Percentiles rank a stretch among this genome's conserved stretches.
These are phyloP conservation scores for Mormyrops attenuatus DNA, from an alignment of 2,797 vertebrate species.

Conservation along the genomic window DNA sequence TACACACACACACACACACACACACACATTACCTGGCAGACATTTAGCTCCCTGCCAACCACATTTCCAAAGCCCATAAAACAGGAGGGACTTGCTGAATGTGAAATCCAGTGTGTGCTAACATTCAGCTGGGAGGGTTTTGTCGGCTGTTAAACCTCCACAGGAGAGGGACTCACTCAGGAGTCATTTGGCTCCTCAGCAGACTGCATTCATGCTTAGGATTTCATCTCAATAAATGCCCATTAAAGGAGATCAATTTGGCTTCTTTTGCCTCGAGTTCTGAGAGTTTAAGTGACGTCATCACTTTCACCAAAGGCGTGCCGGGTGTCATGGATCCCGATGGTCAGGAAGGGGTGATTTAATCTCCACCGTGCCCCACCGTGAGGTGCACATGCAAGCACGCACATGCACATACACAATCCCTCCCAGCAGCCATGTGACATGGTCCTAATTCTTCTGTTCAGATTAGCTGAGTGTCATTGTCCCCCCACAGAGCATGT, in stretches of 20 bases:
- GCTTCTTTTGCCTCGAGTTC: conserved; percentile 38
- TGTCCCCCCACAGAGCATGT: background rate
- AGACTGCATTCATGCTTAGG: background rate
- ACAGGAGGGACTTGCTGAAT: background rate
- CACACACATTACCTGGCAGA: background rate
- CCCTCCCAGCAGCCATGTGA: background rate
- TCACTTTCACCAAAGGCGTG: background rate
- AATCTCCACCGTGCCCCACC: background rate
- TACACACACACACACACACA: background rate
- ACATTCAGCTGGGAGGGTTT: background rate
- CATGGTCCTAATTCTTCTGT: background rate
- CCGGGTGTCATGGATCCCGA: background rate
- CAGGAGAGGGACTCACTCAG: background rate
- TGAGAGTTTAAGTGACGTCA: conserved; percentile 1
- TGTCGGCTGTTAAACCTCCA: background rate
- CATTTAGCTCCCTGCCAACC: background rate
- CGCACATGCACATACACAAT: background rate
- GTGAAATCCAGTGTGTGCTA: background rate
- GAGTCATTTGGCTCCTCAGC: background rate
- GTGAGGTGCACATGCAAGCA: background rate
- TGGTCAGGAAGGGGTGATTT: background rate
- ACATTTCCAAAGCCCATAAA: background rate
- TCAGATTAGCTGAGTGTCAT: background rate
- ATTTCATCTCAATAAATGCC: conserved; percentile 1
- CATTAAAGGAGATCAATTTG: conserved; percentile 49